Percentiles rank a stretch among this genome's conserved stretches.
Evolutionary conservation across 2,797 vertebrate genomes (phyloP).

Genomic region (Muscicapa striata): DNA sequence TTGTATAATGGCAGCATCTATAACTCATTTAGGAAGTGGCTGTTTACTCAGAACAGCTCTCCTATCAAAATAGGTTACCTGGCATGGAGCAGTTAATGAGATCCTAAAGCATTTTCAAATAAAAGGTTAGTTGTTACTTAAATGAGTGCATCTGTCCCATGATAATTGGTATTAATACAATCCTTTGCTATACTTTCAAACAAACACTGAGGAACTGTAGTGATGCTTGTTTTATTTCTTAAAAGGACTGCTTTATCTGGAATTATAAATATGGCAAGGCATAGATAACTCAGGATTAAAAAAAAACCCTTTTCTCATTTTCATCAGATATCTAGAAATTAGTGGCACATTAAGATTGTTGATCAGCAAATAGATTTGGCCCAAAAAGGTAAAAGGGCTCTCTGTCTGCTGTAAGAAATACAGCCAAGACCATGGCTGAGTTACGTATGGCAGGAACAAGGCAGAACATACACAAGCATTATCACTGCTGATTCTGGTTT

Average conservation of each 20-base stretch:
- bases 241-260: neutral
- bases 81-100: conserved; percentile 18
- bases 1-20: neutral
- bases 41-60: conserved; percentile 27
- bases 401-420: neutral
- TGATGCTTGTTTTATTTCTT: neutral
- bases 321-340: neutral
- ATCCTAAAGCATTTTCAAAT: conserved; percentile 58
- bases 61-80: neutral
- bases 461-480: neutral
- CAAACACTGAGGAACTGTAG: neutral
- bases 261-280: neutral
- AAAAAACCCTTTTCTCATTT: neutral
- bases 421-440: neutral
- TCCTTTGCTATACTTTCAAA: conserved; percentile 8
- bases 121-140: conserved; percentile 40
- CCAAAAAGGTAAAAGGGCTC: neutral
- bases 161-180: neutral
- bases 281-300: neutral
- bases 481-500: neutral
- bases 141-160: neutral
- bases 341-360: neutral
- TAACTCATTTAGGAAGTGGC: conserved; percentile 10
- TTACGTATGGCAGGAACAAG: neutral
- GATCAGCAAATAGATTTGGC: neutral